phyloP scores from a whole-genome alignment of 2,797 vertebrate genomes.

The Antennarius maculatus region DNA sequence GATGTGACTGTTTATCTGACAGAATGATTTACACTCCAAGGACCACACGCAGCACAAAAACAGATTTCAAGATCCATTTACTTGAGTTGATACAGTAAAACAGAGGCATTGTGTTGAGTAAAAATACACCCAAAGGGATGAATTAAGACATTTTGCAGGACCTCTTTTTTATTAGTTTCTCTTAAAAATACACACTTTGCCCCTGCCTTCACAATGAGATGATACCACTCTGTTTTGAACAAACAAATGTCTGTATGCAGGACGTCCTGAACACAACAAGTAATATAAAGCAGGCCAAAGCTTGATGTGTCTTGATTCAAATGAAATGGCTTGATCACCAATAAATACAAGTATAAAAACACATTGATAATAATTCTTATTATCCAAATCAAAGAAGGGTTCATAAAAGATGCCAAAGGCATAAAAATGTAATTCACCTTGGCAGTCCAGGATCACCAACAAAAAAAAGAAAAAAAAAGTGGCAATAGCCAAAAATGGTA shows the following conservation, averaged over 20 bases:
- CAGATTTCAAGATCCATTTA: constrained; percentile 80
- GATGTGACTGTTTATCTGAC: not conserved
- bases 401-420: constrained; percentile 83
- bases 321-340: constrained; percentile 98
- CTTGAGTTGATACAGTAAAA: constrained; percentile 82
- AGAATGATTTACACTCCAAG: constrained; percentile 2
- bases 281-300: constrained; percentile 58
- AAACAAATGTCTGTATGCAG: constrained; percentile 46
- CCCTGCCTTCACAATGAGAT: constrained; percentile 63
- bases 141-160: constrained; percentile 73
- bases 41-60: constrained; percentile 34
- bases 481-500: constrained; percentile 87
- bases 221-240: constrained; percentile 53
- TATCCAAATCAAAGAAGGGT: constrained; percentile 71
- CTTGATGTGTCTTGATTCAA: constrained; percentile 81
- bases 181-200: constrained; percentile 38
- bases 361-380: constrained; percentile 78
- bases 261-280: constrained; percentile 43
- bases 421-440: constrained; percentile 89
- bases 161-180: constrained; percentile 44
- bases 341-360: constrained; percentile 94
- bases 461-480: constrained; percentile 85
- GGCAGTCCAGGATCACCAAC: constrained; percentile 89
- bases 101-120: constrained; percentile 74
- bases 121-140: constrained; percentile 60